Evolutionary conservation across 2,888 invertebrate genomes (phyloP).

Genomic region (Oegoconia quadripuncta): DNA sequence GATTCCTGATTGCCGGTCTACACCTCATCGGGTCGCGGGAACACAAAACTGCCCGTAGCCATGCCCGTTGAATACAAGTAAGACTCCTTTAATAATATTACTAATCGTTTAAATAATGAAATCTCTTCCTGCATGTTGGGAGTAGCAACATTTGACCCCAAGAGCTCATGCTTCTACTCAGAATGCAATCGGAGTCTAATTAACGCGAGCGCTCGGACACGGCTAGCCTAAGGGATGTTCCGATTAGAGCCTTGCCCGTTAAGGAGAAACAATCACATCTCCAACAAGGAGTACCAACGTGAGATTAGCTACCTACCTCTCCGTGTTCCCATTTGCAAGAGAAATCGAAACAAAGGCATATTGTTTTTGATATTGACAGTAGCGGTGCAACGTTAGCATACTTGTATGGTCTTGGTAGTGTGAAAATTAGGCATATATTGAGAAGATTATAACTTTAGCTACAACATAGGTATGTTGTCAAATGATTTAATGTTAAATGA

Average conservation of each 20-base stretch:
- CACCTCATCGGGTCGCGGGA: conserved; percentile 54
- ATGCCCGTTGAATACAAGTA: conserved; percentile 15
- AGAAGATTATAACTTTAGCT: too few species aligned
- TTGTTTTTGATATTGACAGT: conserved; percentile 4
- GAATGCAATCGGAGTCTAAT: conserved; percentile 69
- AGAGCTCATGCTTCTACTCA: conserved; percentile 44
- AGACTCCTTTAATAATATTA: background rate
- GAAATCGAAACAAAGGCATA: conserved; percentile 4
- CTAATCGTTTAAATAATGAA: conserved; percentile 30
- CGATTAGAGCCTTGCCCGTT: conserved; percentile 68
- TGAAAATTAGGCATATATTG: too few species aligned
- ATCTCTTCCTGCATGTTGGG: conserved; percentile 32
- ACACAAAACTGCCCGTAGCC: conserved; percentile 26
- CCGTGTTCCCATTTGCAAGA: conserved; percentile 1
- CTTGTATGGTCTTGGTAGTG: too few species aligned
- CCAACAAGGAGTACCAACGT: conserved; percentile 60
- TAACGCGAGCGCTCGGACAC: conserved; percentile 59
- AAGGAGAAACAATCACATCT: conserved; percentile 75
- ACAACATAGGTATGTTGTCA: too few species aligned
- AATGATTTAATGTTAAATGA: too few species aligned
- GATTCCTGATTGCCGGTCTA: conserved; percentile 73
- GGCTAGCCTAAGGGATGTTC: conserved; percentile 63
- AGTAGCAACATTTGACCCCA: conserved; percentile 46
- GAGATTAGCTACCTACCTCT: conserved; percentile 43
- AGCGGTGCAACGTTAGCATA: background rate